phyloP scores from a whole-genome alignment of 2,797 vertebrate genomes.

The Philypnodon macrostomus region DNA sequence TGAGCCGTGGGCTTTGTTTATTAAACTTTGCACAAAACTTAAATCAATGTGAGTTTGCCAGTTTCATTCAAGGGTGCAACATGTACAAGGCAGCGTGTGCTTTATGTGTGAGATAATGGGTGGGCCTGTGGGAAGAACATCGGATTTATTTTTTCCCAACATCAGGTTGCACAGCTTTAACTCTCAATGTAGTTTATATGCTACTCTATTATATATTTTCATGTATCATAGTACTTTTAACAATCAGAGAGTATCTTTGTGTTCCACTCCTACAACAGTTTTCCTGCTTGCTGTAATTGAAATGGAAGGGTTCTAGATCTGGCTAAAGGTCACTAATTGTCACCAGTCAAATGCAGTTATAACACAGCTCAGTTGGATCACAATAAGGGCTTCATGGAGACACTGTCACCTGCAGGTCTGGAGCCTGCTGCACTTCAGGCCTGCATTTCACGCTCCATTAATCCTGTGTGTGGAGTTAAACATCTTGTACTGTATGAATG shows the following conservation, averaged over 20 bases:
- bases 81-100: no score
- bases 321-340: slow-evolving; percentile 78
- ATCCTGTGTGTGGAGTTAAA: slow-evolving; percentile 61
- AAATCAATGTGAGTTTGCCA: no score
- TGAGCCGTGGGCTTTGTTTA: no score
- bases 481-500: slow-evolving; percentile 49
- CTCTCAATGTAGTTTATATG: no score
- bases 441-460: slow-evolving; percentile 73
- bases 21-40: no score
- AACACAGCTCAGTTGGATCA: slow-evolving; percentile 63
- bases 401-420: slow-evolving; percentile 67
- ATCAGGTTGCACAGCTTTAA: no score
- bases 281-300: slow-evolving; percentile 58
- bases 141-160: no score
- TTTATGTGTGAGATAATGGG: no score
- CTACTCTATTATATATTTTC: no score
- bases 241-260: slow-evolving; percentile 13
- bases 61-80: no score
- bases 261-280: slow-evolving; percentile 24
- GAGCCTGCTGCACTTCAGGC: slow-evolving; percentile 65
- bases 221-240: no score
- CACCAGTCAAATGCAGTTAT: slow-evolving; percentile 77
- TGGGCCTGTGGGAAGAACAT: no score
- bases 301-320: slow-evolving; percentile 69
- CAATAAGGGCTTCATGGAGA: slow-evolving; percentile 51